A percentile compares a stretch with the other conserved stretches of the same genome.
These are phyloP conservation scores for Muscidifurax raptorellus DNA, from an alignment of 1,140 invertebrate species.

Conservation along the genomic window DNA sequence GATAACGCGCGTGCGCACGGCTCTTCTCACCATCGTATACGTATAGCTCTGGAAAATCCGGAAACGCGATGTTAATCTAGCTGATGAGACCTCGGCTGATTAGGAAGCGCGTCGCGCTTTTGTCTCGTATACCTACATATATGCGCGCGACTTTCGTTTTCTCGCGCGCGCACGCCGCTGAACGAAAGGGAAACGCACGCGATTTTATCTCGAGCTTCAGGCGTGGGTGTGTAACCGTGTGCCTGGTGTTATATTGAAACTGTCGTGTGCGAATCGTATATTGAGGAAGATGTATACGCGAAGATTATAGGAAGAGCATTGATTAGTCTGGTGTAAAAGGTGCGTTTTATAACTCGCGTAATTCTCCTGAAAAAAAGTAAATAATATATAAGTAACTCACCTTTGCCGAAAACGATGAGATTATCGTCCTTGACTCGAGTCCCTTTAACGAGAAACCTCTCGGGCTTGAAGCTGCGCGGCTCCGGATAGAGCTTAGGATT, in stretches of 20 bases:
- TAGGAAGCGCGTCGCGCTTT: background rate
- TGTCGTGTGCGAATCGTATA: too few species aligned
- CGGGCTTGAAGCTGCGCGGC: conserved; percentile 83
- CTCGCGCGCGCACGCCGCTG: background rate
- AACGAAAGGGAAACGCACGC: background rate
- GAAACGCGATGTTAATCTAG: background rate
- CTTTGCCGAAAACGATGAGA: conserved; percentile 82
- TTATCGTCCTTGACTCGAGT: conserved; percentile 72
- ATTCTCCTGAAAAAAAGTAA: too few species aligned
- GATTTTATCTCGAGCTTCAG: background rate
- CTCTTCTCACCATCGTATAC: background rate
- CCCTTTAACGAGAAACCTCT: conserved; percentile 79
- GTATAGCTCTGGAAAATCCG: background rate
- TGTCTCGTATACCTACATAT: background rate
- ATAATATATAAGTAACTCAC: conserved; percentile 70
- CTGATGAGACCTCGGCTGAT: background rate
- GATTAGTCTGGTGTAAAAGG: too few species aligned
- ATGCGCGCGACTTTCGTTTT: background rate
- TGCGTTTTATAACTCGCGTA: too few species aligned
- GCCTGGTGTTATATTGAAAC: too few species aligned
- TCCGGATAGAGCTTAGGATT: conserved; percentile 80
- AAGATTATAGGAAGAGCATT: too few species aligned
- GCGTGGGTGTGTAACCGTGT: background rate
- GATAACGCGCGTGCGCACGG: background rate
- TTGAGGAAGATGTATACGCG: too few species aligned